phyloP scores from a whole-genome alignment of 2,888 invertebrate genomes.

The Drosophila fungiperda region DNA sequence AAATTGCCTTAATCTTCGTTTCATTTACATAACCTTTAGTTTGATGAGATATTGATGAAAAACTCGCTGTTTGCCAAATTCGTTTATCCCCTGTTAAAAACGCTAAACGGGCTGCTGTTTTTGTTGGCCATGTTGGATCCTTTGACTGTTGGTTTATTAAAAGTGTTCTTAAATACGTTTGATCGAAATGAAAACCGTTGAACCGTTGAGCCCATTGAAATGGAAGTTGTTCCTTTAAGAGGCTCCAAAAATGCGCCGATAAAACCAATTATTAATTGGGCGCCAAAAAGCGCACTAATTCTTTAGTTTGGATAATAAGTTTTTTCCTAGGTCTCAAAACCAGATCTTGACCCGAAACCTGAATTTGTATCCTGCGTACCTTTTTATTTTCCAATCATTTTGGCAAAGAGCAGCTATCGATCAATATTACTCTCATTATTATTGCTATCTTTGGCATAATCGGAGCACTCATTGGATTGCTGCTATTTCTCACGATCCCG shows the following conservation, averaged over 20 bases:
- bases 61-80: too few species aligned
- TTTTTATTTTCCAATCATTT: slow-evolving; percentile 52
- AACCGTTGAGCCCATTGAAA: slow-evolving; percentile 23
- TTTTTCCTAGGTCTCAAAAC: slow-evolving; percentile 12
- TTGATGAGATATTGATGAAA: not conserved
- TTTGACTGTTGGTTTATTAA: slow-evolving; percentile 34
- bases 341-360: not conserved
- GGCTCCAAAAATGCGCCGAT: slow-evolving; percentile 36
- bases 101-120: slow-evolving; percentile 26
- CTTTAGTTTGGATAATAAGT: slow-evolving; percentile 19
- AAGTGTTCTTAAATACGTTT: slow-evolving; percentile 39
- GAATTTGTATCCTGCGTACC: not conserved
- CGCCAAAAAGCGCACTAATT: slow-evolving; percentile 3
- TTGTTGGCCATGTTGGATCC: slow-evolving; percentile 21
- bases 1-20: not conserved
- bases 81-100: not conserved
- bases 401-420: slow-evolving; percentile 57
- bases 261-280: slow-evolving; percentile 28
- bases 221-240: slow-evolving; percentile 35
- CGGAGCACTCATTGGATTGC: slow-evolving; percentile 14
- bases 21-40: not conserved
- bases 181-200: slow-evolving; percentile 24
- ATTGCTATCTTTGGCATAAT: slow-evolving; percentile 28
- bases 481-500: slow-evolving; percentile 19
- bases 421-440: slow-evolving; percentile 31